Percentiles rank a stretch among this genome's conserved stretches.
Conservation (phyloP, 2,888 invertebrate species). For the Horisme vitalbata region DNA sequence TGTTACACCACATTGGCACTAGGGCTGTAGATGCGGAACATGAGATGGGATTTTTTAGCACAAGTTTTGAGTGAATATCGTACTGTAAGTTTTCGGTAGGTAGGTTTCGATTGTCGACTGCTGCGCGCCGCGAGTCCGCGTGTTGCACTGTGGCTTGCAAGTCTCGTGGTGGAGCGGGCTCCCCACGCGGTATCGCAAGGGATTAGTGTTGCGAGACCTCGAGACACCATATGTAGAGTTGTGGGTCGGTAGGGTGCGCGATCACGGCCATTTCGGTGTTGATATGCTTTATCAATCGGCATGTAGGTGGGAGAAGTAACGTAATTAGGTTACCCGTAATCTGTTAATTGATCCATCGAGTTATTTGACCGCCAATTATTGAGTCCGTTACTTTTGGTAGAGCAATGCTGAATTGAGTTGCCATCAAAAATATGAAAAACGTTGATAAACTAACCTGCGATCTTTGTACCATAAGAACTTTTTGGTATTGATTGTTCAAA, state of each 20-base stretch:
- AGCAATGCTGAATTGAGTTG: no score
- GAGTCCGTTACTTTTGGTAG: no score
- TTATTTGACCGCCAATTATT: no score
- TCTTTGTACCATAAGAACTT: no score
- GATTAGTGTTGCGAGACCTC: slow-evolving; percentile 62
- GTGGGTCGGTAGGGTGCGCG: slow-evolving; percentile 52
- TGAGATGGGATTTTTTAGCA: slow-evolving; percentile 5
- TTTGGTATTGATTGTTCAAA: slow-evolving; percentile 1
- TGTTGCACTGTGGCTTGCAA: slow-evolving; percentile 58
- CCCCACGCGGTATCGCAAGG: slow-evolving; percentile 50
- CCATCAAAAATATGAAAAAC: no score
- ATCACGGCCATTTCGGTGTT: slow-evolving; percentile 37
- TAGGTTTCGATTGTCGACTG: slow-evolving; percentile 51
- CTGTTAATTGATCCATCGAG: no score
- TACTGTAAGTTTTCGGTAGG: slow-evolving; percentile 31
- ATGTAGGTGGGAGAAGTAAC: slow-evolving; percentile 3
- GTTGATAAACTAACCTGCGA: no score
- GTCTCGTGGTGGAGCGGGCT: slow-evolving; percentile 48
- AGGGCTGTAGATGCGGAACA: not conserved
- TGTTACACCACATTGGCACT: slow-evolving; percentile 12
- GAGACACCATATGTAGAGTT: slow-evolving; percentile 60
- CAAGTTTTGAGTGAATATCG: slow-evolving; percentile 34
- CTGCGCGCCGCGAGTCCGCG: slow-evolving; percentile 72
- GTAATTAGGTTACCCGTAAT: not conserved
- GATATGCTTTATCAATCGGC: slow-evolving; percentile 10